Base-by-base conservation (phyloP, 2,113 vertebrate species). In the Pomatorhinus ruficollis region DNA sequence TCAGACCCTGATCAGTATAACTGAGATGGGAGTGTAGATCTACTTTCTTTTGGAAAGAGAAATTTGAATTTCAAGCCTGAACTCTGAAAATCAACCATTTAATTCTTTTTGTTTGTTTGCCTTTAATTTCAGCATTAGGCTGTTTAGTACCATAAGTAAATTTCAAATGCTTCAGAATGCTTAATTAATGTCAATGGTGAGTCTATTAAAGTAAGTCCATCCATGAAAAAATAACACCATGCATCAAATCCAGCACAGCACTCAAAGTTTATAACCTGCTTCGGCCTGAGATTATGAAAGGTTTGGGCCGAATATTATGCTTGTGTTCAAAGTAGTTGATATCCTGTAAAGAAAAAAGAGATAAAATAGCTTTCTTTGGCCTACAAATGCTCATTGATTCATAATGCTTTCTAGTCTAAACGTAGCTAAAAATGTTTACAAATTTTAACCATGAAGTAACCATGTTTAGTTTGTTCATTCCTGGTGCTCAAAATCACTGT, bases 281-380 rank as follows among this genome's bases (percentile, higher is more conserved):
- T 97, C 97, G 98, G 97, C 98, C 98, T 95, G 98, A 98, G 94
- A 98, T 97, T 98, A 98, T 97, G 98, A 99, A 99, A 97, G 99
- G 98, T 97, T 99, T 99, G 96, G 98, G 98, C 95, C 98, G 98
- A 98, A 98, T 97, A 96, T 99, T 99, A 94, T 98, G 99, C 98
- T 98, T 98, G 98, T 99, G 99, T 98, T 99, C 98, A 98, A 99
- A 99, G 98, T 99, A 99, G 97, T 98, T 98, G 95, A 98, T 93
- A 64, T 99, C 98, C 99, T 99, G 98, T 54, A 97, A 98, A 98
- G 91, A 97, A 97, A 98, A 97, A 97, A 97, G 68, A 47, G 57
- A 96, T 97, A 96, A 84, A 97, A 82, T 81, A 89, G 59, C 60
- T 91, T 92, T 65, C n/a, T 83, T 97, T 89, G 93, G 57, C 80